Conservation (phyloP, 2,797 vertebrate species). For the Rallus crepitans region DNA sequence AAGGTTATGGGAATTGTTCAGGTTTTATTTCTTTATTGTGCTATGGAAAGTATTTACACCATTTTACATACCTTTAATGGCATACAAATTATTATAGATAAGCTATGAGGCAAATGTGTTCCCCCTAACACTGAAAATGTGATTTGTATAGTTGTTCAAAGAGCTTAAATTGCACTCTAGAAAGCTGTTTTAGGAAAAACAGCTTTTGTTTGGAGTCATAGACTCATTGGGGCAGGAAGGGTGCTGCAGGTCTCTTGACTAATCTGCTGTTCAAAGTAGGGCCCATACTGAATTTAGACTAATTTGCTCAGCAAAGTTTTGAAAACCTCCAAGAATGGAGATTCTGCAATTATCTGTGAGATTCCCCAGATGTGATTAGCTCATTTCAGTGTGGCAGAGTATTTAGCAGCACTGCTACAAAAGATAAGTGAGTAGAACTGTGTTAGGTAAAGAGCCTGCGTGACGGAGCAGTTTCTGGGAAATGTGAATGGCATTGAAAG, state of each 20-base stretch:
- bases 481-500: background rate
- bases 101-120: background rate
- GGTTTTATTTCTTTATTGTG: background rate
- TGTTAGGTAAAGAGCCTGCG: background rate
- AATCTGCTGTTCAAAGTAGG: background rate
- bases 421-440: background rate
- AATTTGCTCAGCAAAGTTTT: background rate
- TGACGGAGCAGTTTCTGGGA: background rate
- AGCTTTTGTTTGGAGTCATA: background rate
- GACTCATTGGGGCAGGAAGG: background rate
- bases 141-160: background rate
- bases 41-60: background rate
- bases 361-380: background rate
- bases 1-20: slow-evolving; percentile 1
- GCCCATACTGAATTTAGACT: background rate
- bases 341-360: background rate
- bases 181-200: background rate
- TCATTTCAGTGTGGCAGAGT: background rate
- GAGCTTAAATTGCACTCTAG: background rate
- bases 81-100: background rate
- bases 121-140: background rate
- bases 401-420: background rate
- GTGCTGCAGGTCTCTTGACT: background rate
- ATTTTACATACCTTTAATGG: background rate
- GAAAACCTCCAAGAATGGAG: background rate